Evolutionary conservation across 2,888 invertebrate species (phyloP).

Genomic region (Drosophila macrospina): DNA sequence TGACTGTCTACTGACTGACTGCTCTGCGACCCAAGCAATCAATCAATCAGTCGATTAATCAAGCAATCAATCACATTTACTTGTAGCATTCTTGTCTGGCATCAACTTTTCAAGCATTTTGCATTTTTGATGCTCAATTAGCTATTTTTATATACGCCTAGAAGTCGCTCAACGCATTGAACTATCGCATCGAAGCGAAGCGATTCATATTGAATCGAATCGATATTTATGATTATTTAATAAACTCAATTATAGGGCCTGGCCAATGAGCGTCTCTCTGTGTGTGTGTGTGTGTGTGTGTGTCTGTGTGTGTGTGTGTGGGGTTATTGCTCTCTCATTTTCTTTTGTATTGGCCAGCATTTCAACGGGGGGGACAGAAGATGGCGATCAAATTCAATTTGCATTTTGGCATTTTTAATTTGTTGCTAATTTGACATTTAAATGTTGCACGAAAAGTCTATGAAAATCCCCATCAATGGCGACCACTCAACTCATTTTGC

Average conservation of each 20-base stretch:
- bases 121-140: conserved; percentile 61
- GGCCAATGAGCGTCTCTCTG: conserved; percentile 21
- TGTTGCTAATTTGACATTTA: conserved; percentile 74
- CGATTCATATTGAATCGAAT: conserved; percentile 44
- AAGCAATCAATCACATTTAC: conserved; percentile 54
- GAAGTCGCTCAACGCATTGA: not conserved
- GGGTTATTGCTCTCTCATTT: conserved; percentile 61
- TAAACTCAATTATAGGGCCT: conserved; percentile 71
- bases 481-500: conserved; percentile 36
- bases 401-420: conserved; percentile 70
- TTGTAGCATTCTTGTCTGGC: conserved; percentile 28
- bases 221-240: conserved; percentile 81
- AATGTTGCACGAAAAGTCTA: conserved; percentile 43
- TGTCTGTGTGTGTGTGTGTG: conserved; percentile 10
- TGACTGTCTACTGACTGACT: too few relatives aligned
- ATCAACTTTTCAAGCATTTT: conserved; percentile 57
- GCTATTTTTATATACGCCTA: conserved; percentile 42
- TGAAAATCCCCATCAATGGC: conserved; percentile 39
- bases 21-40: conserved; percentile 16
- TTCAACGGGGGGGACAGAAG: conserved; percentile 20
- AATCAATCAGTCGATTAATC: conserved; percentile 51
- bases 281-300: conserved; percentile 6
- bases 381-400: conserved; percentile 25
- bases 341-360: conserved; percentile 29
- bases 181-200: conserved; percentile 4